Evolutionary conservation across 2,888 invertebrate genomes (phyloP).

Genomic region (Meghimatium bilineatum): DNA sequence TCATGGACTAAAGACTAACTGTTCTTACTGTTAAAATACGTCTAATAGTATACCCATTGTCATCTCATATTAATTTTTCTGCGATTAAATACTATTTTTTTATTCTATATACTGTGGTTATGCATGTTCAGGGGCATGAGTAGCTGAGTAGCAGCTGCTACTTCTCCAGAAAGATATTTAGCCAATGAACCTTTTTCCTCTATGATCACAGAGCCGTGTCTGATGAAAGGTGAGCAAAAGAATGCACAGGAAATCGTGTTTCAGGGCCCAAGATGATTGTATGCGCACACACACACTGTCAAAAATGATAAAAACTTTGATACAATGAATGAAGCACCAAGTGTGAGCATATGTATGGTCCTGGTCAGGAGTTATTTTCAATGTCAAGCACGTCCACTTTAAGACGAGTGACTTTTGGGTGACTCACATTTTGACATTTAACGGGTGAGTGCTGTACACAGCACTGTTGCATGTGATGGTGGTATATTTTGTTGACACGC

Average conservation of each 20-base stretch:
- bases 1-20: too few relatives aligned
- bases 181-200: constrained; percentile 14
- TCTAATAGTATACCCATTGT: too few relatives aligned
- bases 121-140: constrained; percentile 1
- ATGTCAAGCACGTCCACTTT: not conserved
- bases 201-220: not conserved
- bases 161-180: not conserved
- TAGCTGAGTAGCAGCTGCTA: constrained; percentile 10
- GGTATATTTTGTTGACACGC: too few relatives aligned
- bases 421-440: not conserved
- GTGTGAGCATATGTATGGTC: not conserved
- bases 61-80: not conserved
- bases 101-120: not conserved
- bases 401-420: not conserved
- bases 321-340: constrained; percentile 13
- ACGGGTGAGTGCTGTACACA: not conserved
- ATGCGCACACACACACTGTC: not conserved
- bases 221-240: not conserved
- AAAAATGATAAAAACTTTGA: not conserved
- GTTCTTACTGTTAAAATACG: too few relatives aligned
- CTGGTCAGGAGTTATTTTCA: not conserved
- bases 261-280: not conserved
- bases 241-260: constrained; percentile 22
- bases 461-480: too few relatives aligned
- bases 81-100: not conserved